Evolutionary conservation across 2,888 invertebrate species (phyloP), one percentile per base, ranked within the genome.

Genomic region (Bombyx huttoni): DNA sequence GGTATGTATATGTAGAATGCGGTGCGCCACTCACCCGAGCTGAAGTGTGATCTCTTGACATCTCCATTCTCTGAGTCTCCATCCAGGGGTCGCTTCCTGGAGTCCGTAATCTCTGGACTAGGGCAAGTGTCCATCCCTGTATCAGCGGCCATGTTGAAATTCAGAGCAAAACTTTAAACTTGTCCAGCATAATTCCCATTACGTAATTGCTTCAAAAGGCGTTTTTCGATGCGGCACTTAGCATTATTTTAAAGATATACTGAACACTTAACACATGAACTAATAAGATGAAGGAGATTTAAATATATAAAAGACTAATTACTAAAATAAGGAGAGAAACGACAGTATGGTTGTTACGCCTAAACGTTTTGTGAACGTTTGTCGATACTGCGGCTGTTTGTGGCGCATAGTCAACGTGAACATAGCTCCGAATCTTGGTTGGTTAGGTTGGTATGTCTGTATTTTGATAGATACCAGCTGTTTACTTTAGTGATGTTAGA

Each of bases 71-170:
- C 96, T 71, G 92, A 92, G 89, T 95, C 95, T 66, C 92, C 92
- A 89, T 96, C 96, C 76, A 95, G 92, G 72, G 95, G 96, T 86
- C 96, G 92, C 91, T 96, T 96, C 89, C 96, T 93, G 88, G 95
- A 95, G 91, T 96, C 96, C 81, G 93, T 91, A 89, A 94, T 94
- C 91, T 96, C 96, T 89, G 96, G 95, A 91, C 95, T 95, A 88
- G 95, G 94, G 92, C 95, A 95, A 91, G 95, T 94, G 92, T 95
- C 95, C 95, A 95, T 95, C 91, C 94, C 94, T 91, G 94, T 94
- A 91, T 95, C 95, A 90, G 95, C 95, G 91, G 95, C 95, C 95
- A 95, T 95, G 90, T 93, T 93, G 91, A 81, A 62, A 86, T 85
- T 88, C 86, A 87, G 87, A 84, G 82, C 78, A 86, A 87, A 86